Conservation (phyloP, 2,888 invertebrate species). For the Lumbricus terrestris region DNA sequence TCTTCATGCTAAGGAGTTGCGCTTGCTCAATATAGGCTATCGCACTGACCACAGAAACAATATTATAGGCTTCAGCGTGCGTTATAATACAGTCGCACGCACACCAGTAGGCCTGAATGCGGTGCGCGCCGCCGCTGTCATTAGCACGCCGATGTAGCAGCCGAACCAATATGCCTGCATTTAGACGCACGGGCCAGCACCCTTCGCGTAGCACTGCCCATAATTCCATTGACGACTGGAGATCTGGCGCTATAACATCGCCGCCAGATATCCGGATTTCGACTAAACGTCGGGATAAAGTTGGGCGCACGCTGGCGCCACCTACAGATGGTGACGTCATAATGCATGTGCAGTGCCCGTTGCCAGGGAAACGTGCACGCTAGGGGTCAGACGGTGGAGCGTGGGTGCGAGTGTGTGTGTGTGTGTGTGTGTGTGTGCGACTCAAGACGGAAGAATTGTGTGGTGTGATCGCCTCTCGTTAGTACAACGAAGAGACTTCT, state of each 20-base stretch:
- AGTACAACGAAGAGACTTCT: neutral
- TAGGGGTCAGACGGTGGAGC: neutral
- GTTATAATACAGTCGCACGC: neutral
- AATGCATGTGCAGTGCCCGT: neutral
- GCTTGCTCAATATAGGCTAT: neutral
- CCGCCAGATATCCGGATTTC: neutral
- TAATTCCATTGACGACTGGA: neutral
- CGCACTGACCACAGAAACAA: neutral
- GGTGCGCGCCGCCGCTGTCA: neutral
- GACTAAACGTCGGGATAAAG: neutral
- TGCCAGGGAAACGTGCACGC: neutral
- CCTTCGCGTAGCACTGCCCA: neutral
- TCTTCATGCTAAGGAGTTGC: neutral
- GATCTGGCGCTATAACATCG: neutral
- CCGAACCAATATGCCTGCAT: neutral
- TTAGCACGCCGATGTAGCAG: neutral
- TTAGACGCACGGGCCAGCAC: neutral
- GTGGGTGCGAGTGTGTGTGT: neutral
- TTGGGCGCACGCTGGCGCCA: neutral
- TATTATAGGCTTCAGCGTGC: neutral
- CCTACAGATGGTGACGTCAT: slow-evolving; percentile 3
- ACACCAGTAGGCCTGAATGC: neutral
- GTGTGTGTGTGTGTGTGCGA: neutral
- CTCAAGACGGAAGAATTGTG: neutral
- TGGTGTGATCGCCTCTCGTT: neutral